Evolutionary conservation across 2,797 vertebrate species (phyloP).

Genomic region (Chaetophractus vellerosus): DNA sequence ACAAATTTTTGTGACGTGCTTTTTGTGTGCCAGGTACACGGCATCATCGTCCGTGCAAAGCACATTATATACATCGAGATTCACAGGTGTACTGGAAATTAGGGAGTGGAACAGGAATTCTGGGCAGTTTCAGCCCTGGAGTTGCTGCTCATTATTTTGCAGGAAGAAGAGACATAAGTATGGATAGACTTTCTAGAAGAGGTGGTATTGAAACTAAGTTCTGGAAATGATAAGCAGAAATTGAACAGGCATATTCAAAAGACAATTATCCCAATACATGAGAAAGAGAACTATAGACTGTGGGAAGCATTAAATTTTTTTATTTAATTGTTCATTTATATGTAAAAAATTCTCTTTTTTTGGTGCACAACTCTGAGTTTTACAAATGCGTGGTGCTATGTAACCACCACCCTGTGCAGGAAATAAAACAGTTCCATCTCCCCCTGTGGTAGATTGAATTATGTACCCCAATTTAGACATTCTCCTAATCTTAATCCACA

Average conservation of each 20-base stretch:
- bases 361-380: not conserved
- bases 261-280: slow-evolving; percentile 19
- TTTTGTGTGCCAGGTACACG: not conserved
- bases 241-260: slow-evolving; percentile 43
- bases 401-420: not conserved
- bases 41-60: not conserved
- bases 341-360: not conserved
- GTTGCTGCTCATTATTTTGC: not conserved
- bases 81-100: slow-evolving; percentile 5
- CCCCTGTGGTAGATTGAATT: too few relatives aligned
- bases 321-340: not conserved
- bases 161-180: not conserved
- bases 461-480: too few relatives aligned
- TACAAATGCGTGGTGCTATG: not conserved
- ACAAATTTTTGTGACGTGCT: not conserved
- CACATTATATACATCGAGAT: not conserved
- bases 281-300: slow-evolving; percentile 7
- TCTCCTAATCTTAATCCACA: too few relatives aligned
- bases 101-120: not conserved
- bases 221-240: not conserved
- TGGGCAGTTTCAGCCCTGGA: not conserved
- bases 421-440: not conserved
- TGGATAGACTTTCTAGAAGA: not conserved
- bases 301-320: not conserved
- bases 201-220: not conserved